Percentiles rank a stretch among this genome's conserved stretches.
Conservation (phyloP, 2,113 vertebrate species). For the Phrynosoma blainvillii region DNA sequence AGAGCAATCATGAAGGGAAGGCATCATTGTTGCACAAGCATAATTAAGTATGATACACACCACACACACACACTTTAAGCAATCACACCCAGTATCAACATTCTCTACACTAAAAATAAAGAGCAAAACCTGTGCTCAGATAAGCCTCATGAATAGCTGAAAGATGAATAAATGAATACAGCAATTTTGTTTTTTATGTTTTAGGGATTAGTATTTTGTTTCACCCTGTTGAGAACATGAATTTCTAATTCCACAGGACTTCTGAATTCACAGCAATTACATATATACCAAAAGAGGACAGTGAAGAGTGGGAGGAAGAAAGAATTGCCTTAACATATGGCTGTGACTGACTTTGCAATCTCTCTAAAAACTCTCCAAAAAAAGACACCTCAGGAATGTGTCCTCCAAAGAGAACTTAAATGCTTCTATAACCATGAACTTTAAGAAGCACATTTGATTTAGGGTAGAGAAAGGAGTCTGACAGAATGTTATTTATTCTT, state of each 20-base stretch:
- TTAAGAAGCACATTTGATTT: background rate
- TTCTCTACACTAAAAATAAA: background rate
- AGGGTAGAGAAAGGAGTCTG: background rate
- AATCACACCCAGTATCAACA: background rate
- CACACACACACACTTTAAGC: background rate
- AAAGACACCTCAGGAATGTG: background rate
- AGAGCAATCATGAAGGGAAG: background rate
- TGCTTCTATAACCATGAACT: constrained; percentile 10
- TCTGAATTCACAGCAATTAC: background rate
- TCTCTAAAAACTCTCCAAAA: background rate
- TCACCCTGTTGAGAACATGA: background rate
- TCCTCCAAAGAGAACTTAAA: background rate
- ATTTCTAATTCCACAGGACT: background rate
- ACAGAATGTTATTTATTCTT: background rate
- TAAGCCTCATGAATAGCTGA: background rate
- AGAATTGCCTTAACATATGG: background rate
- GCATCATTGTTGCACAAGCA: background rate
- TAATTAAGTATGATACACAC: background rate
- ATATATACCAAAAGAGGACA: background rate
- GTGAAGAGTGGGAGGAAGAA: background rate
- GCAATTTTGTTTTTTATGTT: background rate
- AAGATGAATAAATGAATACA: background rate
- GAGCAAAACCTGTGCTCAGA: background rate
- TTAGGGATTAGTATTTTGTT: background rate
- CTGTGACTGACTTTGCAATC: background rate